phyloP scores from a whole-genome alignment of 2,888 invertebrate genomes.

The Galeopsomyia nigrocyanea region DNA sequence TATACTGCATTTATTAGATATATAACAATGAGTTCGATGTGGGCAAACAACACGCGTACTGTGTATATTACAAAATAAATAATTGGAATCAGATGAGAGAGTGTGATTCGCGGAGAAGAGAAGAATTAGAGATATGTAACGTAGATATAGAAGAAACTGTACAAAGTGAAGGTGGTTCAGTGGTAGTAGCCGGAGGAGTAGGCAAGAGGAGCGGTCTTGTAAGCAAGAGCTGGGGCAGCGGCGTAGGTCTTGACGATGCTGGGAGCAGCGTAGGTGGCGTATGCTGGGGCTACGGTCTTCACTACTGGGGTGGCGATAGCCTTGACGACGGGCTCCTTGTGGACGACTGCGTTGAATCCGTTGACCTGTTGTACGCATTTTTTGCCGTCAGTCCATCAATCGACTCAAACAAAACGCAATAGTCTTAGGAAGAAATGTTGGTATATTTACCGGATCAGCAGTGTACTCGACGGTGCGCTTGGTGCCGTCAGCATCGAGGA shows the following conservation, averaged over 20 bases:
- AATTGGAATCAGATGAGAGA: no score
- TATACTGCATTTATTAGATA: no score
- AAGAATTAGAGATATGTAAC: no score
- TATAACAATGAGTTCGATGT: no score
- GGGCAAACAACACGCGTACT: no score
- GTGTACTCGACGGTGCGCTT: conserved; percentile 56
- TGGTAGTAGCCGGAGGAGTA: conserved; percentile 11
- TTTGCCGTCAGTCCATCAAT: no score
- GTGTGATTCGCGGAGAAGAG: no score
- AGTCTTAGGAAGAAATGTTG: no score
- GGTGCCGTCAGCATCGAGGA: conserved; percentile 56
- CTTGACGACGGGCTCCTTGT: conserved; percentile 56
- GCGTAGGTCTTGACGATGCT: conserved; percentile 2
- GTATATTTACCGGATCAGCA: conserved; percentile 48
- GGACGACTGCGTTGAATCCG: conserved; percentile 59
- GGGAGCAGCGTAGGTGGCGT: conserved; percentile 3
- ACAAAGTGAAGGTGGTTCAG: not conserved
- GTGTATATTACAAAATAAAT: no score
- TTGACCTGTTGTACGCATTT: conserved; percentile 36
- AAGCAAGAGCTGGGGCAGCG: conserved; percentile 9
- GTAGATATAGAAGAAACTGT: no score
- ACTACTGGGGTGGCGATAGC: conserved; percentile 69
- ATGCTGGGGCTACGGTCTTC: conserved; percentile 45
- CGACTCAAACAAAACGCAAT: no score
- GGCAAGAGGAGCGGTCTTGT: not conserved